Base-by-base conservation (phyloP, 23 tunicate genomes). In the Halocynthia roretzi region DNA sequence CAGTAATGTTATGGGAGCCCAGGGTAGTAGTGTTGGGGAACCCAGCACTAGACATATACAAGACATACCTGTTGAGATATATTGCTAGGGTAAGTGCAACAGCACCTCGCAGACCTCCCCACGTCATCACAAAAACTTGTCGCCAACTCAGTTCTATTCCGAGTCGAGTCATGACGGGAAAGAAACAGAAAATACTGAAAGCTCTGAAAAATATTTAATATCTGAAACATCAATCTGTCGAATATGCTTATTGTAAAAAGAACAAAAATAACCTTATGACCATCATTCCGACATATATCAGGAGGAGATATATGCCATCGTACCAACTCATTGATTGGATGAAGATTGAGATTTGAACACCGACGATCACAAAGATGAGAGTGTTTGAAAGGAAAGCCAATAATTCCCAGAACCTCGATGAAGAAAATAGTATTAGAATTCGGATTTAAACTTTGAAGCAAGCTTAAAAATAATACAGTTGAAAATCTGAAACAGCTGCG, bases 61-160 rank as follows among this genome's bases (percentile, higher is more conserved):
- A 15, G 60, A 74, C 82, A 52, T 81, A 77, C 50, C 90, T 71
- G 72, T 85, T 84, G 77, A 92, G 82, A 68, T 87, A 92, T 12
- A 92, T 70, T 7, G 98, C 98, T 7, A 92, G 78, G 7, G 85
- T 72, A 6, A 92, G 82, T 44, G 92, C 98, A 56, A 86, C 91
- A 12, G 87, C 98, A 7, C 98, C 98, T 67, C 86, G 79, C 44
- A 92, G 76, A 11, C 98, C 92, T 48, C 98, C 98, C 92, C 92
- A 92, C 21, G 92, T 80, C 91, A 92, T 92, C 14, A 92, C 86
- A 11, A 92, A 75, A 51, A 92, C 80, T 54, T 86, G 88, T 64
- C 80, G 67, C 98, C 91, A 86, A 31, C 49, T 85, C 56, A 85
- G 72, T 52, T 91, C 87, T n/a, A 91, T 67, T 5, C 96, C 96